Percentiles rank a stretch among this genome's conserved stretches.
Evolutionary conservation across 1,140 invertebrate genomes (phyloP).

Genomic region (Eulimnadia texana): DNA sequence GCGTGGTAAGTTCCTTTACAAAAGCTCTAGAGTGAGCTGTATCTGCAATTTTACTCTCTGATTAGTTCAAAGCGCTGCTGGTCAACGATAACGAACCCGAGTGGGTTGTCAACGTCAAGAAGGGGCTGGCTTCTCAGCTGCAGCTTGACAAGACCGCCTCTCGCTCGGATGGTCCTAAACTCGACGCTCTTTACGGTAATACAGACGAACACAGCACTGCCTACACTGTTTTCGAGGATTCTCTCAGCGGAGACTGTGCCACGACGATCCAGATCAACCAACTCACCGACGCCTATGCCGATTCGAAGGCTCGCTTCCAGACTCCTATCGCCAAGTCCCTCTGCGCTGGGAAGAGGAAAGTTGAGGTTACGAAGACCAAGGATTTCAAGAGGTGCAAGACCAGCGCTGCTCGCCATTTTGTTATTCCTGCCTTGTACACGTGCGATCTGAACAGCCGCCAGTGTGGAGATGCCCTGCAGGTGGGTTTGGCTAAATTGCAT

Average conservation of each 20-base stretch:
- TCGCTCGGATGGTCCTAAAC: not conserved
- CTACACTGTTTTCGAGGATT: not conserved
- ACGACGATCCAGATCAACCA: not conserved
- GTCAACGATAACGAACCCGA: not conserved
- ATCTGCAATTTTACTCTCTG: not conserved
- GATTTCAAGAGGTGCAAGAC: not conserved
- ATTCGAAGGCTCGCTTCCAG: not conserved
- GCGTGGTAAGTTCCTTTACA: not conserved
- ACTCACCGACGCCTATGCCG: not conserved
- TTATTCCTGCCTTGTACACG: not conserved
- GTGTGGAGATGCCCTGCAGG: not conserved
- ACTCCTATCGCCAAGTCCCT: not conserved
- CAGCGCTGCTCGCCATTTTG: not conserved
- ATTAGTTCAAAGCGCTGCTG: not conserved
- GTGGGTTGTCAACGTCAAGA: slow-evolving; percentile 10
- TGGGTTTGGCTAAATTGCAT: not conserved
- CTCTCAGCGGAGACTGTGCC: not conserved
- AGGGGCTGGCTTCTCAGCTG: not conserved
- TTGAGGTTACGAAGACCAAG: not conserved
- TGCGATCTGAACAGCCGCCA: not conserved
- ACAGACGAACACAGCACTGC: not conserved
- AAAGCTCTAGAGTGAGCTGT: not conserved
- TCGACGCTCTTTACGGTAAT: not conserved
- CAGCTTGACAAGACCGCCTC: not conserved
- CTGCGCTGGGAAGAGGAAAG: not conserved